Evolutionary conservation across 2,888 invertebrate species (phyloP), one percentile per base, ranked within the genome.

Genomic region (Leucoma salicis): DNA sequence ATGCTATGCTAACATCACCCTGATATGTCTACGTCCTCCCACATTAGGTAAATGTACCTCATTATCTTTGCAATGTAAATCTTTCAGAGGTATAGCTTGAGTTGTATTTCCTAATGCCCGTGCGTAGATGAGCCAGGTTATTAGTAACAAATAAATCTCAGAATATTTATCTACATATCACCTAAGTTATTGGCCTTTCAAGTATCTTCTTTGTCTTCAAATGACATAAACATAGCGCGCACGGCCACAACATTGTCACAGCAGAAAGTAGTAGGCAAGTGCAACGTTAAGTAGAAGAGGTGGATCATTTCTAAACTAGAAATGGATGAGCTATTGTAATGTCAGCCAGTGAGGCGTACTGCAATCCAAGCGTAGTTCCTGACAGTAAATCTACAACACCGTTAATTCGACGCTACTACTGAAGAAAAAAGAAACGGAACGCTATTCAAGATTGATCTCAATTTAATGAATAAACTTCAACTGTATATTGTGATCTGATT

Each of bases 321-420:
- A 77, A 77, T 70, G 67, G 70, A 78, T 73, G 74, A 69, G 61
- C 78, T 64, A 82, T 84, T 84, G 84, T 82, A 66, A 66, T 78
- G 82, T 79, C 80, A 74, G 50, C 62, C 58, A 38, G 7, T 38
- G 16, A 31, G 34, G 67, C 60, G 57, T 58, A 60, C 55, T 48
- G 49, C 53, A 62, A 58, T 48, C 45, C 55, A 47, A 52, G 62
- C 63, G 57, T 59, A 47, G 55, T 66, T 66, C 64, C 65, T 66
- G 61, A 50, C 63, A 63, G 72, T 77, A 70, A 71, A 75, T 76
- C 40, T 59, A 48, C 58, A 46, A 58, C 48, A 59, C 57, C 52
- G 60, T 65, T 66, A 66, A 56, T 60, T 48, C 58, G 49, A 52
- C 46, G 61, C 47, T 51, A 67, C 60, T 65, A 53, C 48, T 47